phyloP scores from a whole-genome alignment of 2,797 vertebrate species.

The Adelosebastes latens region DNA sequence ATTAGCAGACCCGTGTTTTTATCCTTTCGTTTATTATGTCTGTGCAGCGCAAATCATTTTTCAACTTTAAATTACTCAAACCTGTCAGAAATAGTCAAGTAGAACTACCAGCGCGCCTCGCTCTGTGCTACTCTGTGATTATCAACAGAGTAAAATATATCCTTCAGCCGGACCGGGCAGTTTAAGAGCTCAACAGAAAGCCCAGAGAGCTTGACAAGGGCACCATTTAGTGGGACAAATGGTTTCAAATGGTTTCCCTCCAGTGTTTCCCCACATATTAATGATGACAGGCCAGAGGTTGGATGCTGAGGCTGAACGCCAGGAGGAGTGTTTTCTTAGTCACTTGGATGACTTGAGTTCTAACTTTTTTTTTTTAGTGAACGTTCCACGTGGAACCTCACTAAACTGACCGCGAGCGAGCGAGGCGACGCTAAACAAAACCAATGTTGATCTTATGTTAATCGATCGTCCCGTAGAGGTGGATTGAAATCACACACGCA shows the following conservation, averaged over 20 bases:
- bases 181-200: constrained; percentile 69
- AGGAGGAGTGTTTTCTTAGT: constrained; percentile 57
- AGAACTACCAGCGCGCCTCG: constrained; percentile 20
- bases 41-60: constrained; percentile 2
- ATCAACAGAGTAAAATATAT: constrained; percentile 69
- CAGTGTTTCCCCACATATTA: constrained; percentile 69
- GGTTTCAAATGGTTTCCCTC: constrained; percentile 76
- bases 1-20: constrained; percentile 15
- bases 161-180: constrained; percentile 65
- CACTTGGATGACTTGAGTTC: constrained; percentile 49
- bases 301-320: constrained; percentile 49
- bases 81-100: constrained; percentile 45
- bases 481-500: constrained; percentile 37
- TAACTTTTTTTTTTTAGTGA: constrained; percentile 25
- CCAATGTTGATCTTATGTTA: constrained; percentile 54
- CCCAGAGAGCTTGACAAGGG: constrained; percentile 66
- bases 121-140: constrained; percentile 63
- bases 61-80: constrained; percentile 26
- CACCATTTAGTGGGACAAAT: constrained; percentile 78
- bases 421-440: constrained; percentile 38
- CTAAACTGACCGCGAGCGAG: constrained; percentile 19
- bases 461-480: constrained; percentile 46
- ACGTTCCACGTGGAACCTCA: constrained; percentile 29
- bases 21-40: constrained; percentile 1
- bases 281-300: constrained; percentile 68